Evolutionary conservation across 2,797 vertebrate genomes (phyloP), one percentile per base, ranked within the genome.

Genomic region (Epinephelus malabaricus): DNA sequence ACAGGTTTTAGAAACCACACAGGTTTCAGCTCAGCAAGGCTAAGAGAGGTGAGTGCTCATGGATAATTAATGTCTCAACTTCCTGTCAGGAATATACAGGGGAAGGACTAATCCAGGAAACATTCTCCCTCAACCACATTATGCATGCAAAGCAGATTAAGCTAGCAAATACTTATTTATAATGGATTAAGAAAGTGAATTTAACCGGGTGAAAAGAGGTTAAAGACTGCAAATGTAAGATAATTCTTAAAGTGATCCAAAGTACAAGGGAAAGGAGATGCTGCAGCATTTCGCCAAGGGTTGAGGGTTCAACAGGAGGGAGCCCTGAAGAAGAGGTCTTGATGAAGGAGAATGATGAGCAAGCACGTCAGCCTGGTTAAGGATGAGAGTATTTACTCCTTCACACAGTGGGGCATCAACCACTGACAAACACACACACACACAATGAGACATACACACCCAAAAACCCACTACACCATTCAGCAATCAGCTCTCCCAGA

Each of bases 291-390:
- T 78, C 83, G 68, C 45, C 2, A 1, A 30, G 27, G 75, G 73
- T 72, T 54, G 67, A 79, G 69, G 79, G 74, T 90, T 91, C 84
- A 86, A 85, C 83, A 59, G 73, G 86, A 84, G 85, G 83, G 68
- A 81, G 80, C 34, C 68, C n/a, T 45, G 75, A 61, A 73, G 78
- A 73, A 76, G 80, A 81, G 77, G 68, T 46, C 60, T 71, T 92
- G 88, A 94, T 93, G 83, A 93, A 91, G 85, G 81, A 84, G 69
- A 87, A 78, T 53, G 89, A 90, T 86, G 84, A 90, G 79, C 67
- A 18, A 46, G 89, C 91, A 92, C 90, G 86, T 88, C 80, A 45
- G 59, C 60, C 69, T 73, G 79, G 82, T 92, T 90, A 89, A 86
- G 84, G 85, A 88, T 81, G 82, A 90, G 85, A 87, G 83, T 86